Conservation (phyloP, 2,113 vertebrate species). For the Candoia aspera region DNA sequence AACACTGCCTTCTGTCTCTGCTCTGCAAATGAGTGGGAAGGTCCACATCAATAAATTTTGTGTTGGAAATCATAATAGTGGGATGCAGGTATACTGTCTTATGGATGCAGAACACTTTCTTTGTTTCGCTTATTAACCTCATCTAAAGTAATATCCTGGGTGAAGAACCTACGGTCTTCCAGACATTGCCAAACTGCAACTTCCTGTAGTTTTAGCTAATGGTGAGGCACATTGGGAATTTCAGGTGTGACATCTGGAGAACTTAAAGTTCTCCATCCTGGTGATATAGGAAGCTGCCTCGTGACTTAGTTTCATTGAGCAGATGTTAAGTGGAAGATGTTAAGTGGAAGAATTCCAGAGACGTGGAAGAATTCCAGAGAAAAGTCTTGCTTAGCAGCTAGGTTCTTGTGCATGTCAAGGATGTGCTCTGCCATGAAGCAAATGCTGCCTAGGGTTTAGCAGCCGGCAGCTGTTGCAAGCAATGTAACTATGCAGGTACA, state of each 20-base stretch:
- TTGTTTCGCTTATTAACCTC: not conserved
- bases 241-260: not conserved
- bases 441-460: not conserved
- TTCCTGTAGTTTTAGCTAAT: not conserved
- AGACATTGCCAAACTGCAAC: not conserved
- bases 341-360: not conserved
- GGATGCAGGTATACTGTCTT: no score
- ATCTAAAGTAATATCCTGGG: not conserved
- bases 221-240: not conserved
- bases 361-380: not conserved
- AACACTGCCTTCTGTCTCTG: not conserved
- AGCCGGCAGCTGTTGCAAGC: not conserved
- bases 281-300: not conserved
- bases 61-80: not conserved
- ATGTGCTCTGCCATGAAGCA: not conserved
- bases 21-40: not conserved
- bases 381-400: no score
- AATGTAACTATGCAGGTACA: not conserved
- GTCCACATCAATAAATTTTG: fast-evolving
- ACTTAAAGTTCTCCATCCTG: not conserved
- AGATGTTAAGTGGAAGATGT: not conserved
- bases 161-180: not conserved
- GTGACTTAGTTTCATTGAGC: no score
- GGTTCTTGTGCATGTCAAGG: not conserved
- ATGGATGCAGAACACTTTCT: constrained; percentile 22